These are phyloP conservation scores for Platerodrilus igneus DNA, from an alignment of 2,888 invertebrate species.

Conservation along the genomic window DNA sequence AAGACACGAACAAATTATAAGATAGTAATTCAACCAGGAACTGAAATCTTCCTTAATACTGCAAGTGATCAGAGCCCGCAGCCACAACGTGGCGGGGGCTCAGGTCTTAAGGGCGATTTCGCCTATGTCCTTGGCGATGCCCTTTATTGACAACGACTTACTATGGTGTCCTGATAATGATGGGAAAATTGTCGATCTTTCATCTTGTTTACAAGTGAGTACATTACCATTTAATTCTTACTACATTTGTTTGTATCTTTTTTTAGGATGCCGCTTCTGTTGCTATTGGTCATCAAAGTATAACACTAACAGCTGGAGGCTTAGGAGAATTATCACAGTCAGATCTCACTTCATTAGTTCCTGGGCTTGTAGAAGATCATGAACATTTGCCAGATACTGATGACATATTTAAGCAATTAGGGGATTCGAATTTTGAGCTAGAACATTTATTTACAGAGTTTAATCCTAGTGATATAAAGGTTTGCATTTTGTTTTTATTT, in stretches of 20 bases:
- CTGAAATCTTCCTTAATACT: no score
- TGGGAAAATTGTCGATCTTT: conserved; percentile 89
- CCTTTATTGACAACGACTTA: conserved; percentile 93
- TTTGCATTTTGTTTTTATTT: conserved; percentile 41
- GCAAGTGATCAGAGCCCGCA: conserved; percentile 32
- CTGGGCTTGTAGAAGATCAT: conserved; percentile 55
- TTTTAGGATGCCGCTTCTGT: conserved; percentile 62
- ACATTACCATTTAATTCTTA: not conserved
- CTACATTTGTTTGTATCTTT: not conserved
- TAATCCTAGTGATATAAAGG: conserved; percentile 68
- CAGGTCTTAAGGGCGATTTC: conserved; percentile 54
- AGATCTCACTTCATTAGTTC: conserved; percentile 65
- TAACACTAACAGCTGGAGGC: conserved; percentile 45
- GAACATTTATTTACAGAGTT: conserved; percentile 78
- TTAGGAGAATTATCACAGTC: conserved; percentile 69
- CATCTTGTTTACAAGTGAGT: conserved; percentile 79
- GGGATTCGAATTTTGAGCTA: conserved; percentile 81
- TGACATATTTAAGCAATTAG: conserved; percentile 75
- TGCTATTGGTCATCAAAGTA: conserved; percentile 52
- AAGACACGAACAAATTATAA: conserved; percentile 9
- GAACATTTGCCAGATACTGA: conserved; percentile 57
- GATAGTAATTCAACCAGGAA: conserved; percentile 15
- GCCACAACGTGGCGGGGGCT: conserved; percentile 60
- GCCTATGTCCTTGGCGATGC: conserved; percentile 75
- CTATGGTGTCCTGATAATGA: conserved; percentile 93